Percentiles rank a stretch among this genome's conserved stretches.
These are phyloP conservation scores for Leptinotarsa tumamoca DNA, from an alignment of 2,888 invertebrate genomes.

Conservation along the genomic window DNA sequence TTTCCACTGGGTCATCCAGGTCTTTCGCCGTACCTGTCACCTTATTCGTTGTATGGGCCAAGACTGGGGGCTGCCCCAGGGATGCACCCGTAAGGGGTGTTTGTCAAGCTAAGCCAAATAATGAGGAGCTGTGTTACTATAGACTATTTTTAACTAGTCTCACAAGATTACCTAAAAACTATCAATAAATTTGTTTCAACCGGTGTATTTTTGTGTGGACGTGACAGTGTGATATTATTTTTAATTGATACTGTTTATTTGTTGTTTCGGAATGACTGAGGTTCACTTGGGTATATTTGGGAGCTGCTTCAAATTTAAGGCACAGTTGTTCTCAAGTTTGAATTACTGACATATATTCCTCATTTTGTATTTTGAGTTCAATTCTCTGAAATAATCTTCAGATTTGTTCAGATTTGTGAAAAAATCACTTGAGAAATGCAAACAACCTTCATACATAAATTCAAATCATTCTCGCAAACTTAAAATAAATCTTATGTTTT, in stretches of 20 bases:
- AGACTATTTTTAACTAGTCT: slow-evolving; percentile 52
- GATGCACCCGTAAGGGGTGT: slow-evolving; percentile 74
- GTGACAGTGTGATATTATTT: slow-evolving; percentile 66
- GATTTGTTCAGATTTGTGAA: no score
- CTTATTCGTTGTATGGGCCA: slow-evolving; percentile 88
- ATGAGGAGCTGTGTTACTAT: slow-evolving; percentile 57
- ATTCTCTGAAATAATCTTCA: no score
- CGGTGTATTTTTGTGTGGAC: slow-evolving; percentile 60
- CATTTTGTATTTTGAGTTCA: no score
- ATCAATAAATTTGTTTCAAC: slow-evolving; percentile 47
- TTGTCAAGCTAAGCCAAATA: slow-evolving; percentile 52
- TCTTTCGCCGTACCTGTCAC: slow-evolving; percentile 86
- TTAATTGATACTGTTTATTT: slow-evolving; percentile 45
- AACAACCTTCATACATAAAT: no score
- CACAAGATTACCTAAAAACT: slow-evolving; percentile 52
- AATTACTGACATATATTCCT: background rate
- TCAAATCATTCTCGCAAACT: no score
- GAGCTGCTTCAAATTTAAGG: background rate
- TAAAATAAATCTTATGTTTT: no score
- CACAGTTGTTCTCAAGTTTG: background rate
- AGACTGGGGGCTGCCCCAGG: slow-evolving; percentile 83
- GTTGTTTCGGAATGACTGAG: background rate
- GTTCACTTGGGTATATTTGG: background rate
- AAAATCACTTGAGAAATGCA: no score
- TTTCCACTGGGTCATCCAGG: slow-evolving; percentile 81